phyloP scores from a whole-genome alignment of 64 coral and sea anemone genomes.

The Stichodactyla mertensii region DNA sequence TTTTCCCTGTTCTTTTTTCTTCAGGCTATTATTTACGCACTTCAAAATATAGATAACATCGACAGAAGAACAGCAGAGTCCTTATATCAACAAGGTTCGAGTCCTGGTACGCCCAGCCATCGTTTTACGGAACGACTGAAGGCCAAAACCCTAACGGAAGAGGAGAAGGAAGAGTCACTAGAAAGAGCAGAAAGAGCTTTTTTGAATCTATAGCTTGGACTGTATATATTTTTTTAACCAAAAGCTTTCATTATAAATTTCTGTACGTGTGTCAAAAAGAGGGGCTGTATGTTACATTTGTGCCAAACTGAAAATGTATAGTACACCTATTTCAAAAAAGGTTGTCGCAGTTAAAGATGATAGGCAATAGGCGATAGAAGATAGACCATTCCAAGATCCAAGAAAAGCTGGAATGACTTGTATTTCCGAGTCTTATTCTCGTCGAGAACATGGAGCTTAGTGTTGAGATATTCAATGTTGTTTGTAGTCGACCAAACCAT shows the following conservation, averaged over 20 bases:
- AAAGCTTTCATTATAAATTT: background rate
- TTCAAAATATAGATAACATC: slow-evolving; percentile 27
- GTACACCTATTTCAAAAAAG: too few species aligned
- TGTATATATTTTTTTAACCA: background rate
- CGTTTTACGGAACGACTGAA: background rate
- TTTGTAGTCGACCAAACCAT: too few species aligned
- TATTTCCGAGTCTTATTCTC: too few species aligned
- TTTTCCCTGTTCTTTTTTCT: background rate
- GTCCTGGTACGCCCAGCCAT: background rate
- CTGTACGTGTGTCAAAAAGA: too few species aligned
- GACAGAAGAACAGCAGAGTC: slow-evolving; percentile 8
- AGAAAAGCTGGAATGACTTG: too few species aligned
- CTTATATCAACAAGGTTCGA: background rate
- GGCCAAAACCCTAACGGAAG: background rate
- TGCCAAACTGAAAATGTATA: too few species aligned
- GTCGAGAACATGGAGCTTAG: too few species aligned
- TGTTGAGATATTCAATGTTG: too few species aligned
- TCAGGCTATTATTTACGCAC: slow-evolving; percentile 31
- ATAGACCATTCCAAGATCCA: too few species aligned
- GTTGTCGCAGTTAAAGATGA: too few species aligned
- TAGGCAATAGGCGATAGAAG: too few species aligned
- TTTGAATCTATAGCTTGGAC: background rate
- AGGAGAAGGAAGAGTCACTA: background rate
- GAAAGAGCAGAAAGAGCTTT: background rate
- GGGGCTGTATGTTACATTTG: too few species aligned